phyloP scores from a whole-genome alignment of 2,113 vertebrate species.

The Laticauda laticaudata region DNA sequence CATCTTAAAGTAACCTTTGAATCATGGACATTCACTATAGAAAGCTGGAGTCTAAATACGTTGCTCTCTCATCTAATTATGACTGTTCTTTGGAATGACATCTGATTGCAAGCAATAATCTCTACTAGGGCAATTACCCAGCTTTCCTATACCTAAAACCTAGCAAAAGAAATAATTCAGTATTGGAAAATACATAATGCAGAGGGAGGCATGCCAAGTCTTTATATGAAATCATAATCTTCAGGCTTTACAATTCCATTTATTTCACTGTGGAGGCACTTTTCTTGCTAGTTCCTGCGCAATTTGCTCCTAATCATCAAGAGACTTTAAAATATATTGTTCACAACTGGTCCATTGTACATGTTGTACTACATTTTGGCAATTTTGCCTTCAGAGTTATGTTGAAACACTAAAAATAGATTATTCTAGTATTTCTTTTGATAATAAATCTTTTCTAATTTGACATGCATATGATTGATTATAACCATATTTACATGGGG shows the following conservation, averaged over 20 bases:
- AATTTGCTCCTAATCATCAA: slow-evolving; percentile 38
- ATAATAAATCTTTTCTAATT: slow-evolving; percentile 37
- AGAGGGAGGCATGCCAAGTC: slow-evolving; percentile 31
- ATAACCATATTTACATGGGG: slow-evolving; percentile 1
- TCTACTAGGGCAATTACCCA: slow-evolving; percentile 49
- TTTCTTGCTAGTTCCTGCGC: not conserved
- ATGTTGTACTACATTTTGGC: not conserved
- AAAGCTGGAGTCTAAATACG: not conserved
- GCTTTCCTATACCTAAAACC: slow-evolving; percentile 48
- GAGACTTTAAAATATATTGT: slow-evolving; percentile 31
- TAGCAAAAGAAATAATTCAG: slow-evolving; percentile 35
- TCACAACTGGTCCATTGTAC: slow-evolving; percentile 30
- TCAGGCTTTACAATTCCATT: slow-evolving; percentile 39
- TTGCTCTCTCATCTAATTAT: slow-evolving; percentile 43
- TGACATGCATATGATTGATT: slow-evolving; percentile 43
- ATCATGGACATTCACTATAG: slow-evolving; percentile 19
- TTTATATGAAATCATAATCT: slow-evolving; percentile 48
- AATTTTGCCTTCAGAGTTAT: slow-evolving; percentile 48
- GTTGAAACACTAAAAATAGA: slow-evolving; percentile 22
- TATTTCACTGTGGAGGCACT: slow-evolving; percentile 24
- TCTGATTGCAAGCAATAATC: slow-evolving; percentile 33
- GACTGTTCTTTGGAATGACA: slow-evolving; percentile 24
- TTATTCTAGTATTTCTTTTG: slow-evolving; percentile 24
- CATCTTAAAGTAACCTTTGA: slow-evolving; percentile 12
- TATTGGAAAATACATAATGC: slow-evolving; percentile 34